phyloP scores from a whole-genome alignment of 2,113 vertebrate genomes.

The Odontophorus gujanensis region DNA sequence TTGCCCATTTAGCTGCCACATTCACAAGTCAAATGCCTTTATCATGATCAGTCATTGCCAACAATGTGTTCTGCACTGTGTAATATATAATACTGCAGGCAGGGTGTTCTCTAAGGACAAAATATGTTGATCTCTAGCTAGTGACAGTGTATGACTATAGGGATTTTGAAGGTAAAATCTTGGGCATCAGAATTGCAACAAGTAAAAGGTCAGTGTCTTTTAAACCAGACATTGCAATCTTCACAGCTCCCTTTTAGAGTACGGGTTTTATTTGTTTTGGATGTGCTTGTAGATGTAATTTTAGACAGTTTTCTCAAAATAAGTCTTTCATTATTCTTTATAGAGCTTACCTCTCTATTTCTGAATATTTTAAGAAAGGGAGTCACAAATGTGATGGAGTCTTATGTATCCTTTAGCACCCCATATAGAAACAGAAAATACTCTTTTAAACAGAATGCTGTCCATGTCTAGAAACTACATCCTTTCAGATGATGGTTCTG shows the following conservation, averaged over 20 bases:
- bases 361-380: not conserved
- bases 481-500: not conserved
- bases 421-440: not conserved
- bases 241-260: not conserved
- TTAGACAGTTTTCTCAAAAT: not conserved
- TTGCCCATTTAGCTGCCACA: constrained; percentile 20
- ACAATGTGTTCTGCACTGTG: not conserved
- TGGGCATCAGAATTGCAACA: not conserved
- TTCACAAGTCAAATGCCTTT: constrained; percentile 33
- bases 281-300: not conserved
- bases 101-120: not conserved
- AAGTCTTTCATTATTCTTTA: not conserved
- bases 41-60: not conserved
- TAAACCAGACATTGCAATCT: not conserved
- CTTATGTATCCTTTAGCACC: not conserved
- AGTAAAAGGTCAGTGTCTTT: not conserved
- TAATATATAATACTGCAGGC: not conserved
- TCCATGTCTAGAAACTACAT: not conserved
- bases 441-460: not conserved
- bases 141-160: not conserved
- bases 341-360: not conserved
- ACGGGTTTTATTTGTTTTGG: not conserved
- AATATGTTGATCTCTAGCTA: not conserved
- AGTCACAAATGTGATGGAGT: rapidly evolving
- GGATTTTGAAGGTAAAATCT: not conserved